Evolutionary conservation across 2,797 vertebrate genomes (phyloP), one percentile per base, ranked within the genome.

Genomic region (Limosa lapponica): DNA sequence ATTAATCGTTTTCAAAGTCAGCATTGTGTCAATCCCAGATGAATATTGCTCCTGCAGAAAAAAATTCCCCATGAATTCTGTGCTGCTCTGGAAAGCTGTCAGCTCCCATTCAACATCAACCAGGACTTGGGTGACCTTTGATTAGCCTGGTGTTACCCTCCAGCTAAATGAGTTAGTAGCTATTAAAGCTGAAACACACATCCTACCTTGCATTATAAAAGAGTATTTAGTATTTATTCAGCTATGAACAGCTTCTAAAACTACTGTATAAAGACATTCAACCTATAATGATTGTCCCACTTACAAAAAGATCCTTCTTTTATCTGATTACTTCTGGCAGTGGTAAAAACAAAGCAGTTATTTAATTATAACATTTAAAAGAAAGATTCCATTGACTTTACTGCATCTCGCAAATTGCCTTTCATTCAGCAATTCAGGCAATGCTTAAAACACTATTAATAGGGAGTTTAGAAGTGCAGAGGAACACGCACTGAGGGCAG

Each of bases 131-230:
- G 69, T 13, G 90, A 97, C 96, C 95, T 96, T 95, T 97, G 95
- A 97, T 97, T 96, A 97, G 43, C 87, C 75, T 89, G 71, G 52
- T 71, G 93, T 81, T 96, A 85, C 77, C 93, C 87, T 96, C 75
- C 85, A 97, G 96, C 88, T 92, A 95, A 97, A 97, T 82, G 82
- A 93, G 58, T 96, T 96, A 95, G 88, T 90, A 90, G 61, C 58
- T 97, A 96, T 96, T 95, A 95, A 88, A 94, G 87, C 82, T 92
- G 90, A 93, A 94, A 87, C 52, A 69, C 73, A 82, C 88, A 89
- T n/a, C 30, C 41, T 89, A 91, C 54, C 61, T 88, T 69, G 51
- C 87, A 91, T 91, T 93, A 59, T 65, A 72, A 96, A 94, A 93
- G 65, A 81, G 57, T 83, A 80, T 82, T 92, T 94, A 95, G 66